Evolutionary conservation across 1,140 invertebrate species (phyloP), one percentile per base, ranked within the genome.

Genomic region (Nasonia giraulti): DNA sequence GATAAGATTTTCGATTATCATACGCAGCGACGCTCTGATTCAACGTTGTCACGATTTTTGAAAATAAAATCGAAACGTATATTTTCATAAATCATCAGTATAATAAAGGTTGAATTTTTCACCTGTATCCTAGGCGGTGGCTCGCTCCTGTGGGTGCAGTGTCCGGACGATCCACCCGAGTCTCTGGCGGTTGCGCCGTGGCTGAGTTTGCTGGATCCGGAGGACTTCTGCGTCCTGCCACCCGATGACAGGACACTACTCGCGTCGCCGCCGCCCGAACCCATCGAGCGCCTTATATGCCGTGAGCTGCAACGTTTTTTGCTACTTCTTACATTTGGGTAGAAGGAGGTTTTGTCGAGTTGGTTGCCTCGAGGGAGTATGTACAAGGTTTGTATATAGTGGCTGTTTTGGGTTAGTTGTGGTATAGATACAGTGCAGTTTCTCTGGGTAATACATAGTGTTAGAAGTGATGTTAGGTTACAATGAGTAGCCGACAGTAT

Each of bases 61-160:
- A 44, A 44, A 8, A 44, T 44, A 14, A 80, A 75, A 75, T 66
- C 73, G 11, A 17, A 76, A 27, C 33, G 5, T 5, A 37, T 37
- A 37, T 37, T 37, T 37, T 37, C 5, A 6, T 37, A 37, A 37
- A 37, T 37, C 3, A 37, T 37, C 5, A 47, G 47, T n/a, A 10
- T 31, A 20, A 11, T 31, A 80, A 27, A 27, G 27, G 27, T 27
- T 27, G 27, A 27, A 27, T 27, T 27, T 27, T 44, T 87, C 87
- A 93, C 92, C 87, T 93, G 92, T 90, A 93, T 91, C 82, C 91
- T 88, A 23, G 92, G 90, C 12, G 95, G 95, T 27, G 96, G 96
- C 85, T 96, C 96, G 87, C 96, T 96, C 50, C 95, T 94, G 89
- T 96, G 96, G 37, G 96, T 96, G 90, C 96, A 97, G 89, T 96